Base-by-base conservation (phyloP, 2,113 vertebrate species). In the Epinephelus cyanopodus region DNA sequence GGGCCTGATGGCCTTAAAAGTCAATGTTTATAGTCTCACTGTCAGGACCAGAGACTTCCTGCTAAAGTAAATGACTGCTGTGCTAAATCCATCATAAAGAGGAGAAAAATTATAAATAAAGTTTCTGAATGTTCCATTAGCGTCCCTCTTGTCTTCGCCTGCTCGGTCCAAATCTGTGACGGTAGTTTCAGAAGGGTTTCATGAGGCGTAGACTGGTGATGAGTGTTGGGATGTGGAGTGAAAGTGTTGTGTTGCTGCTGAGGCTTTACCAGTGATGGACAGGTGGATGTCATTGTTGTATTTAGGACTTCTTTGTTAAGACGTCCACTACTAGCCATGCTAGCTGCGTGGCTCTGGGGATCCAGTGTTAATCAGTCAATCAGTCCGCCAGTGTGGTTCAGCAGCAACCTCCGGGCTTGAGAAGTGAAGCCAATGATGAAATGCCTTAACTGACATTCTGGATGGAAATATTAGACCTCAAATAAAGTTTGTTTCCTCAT, bases 21-120 rank as follows among this genome's bases (percentile, higher is more conserved):
- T 88, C 89, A 78, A 88, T 92, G 90, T 92, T 93, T 92, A 92
- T 74, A 90, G 81, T 79, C 74, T 74, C 68, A 6, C 68, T 87
- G 87, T 83, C 86, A 87, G 54, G 69, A 84, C 83, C 21, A 53
- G 70, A 73, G 81, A 88, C 87, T 81, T 91, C 87, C 86, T 83
- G 79, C 78, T 90, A 52, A 89, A 88, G 82, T 86, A 80, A 86
- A 91, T 87, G 83, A 23, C 67, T 8, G 47, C 80, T 62, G 25
- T 72, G 77, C 65, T 83, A 83, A 88, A 90, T 87, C 84, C 57
- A 86, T 92, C 91, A 88, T 84, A 85, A 92, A 90, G 77, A 39
- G 25, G 56, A 77, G 19, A 81, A 83, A 85, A 82, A 77, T 74
- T 84, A 77, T 86, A 92, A 91, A 92, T 89, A 89, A 42, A 75